A percentile compares a stretch with the other conserved stretches of the same genome.
phyloP scores from a whole-genome alignment of 2,113 vertebrate genomes.

The Orcinus orca region DNA sequence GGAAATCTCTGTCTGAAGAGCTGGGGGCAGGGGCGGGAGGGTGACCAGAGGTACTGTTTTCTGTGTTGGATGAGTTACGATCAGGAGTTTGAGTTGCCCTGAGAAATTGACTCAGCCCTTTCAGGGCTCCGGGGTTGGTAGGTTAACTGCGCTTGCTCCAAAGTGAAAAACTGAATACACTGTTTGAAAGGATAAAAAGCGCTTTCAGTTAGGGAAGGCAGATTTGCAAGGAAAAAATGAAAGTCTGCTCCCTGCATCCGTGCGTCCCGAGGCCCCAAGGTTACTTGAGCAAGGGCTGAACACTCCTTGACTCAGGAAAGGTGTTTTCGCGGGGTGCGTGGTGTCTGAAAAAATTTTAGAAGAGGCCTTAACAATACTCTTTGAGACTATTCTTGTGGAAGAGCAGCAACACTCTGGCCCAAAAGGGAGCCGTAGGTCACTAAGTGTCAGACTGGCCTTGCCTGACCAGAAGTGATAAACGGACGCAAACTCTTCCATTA shows the following conservation, averaged over 20 bases:
- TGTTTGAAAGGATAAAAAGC: background rate
- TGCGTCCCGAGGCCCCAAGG: background rate
- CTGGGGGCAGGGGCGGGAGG: background rate
- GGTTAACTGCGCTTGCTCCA: background rate
- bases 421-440: accelerated
- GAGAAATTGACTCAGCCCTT: background rate
- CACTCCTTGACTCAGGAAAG: background rate
- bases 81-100: background rate
- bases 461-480: background rate
- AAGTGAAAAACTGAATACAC: background rate
- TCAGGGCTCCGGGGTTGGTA: background rate
- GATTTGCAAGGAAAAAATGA: background rate
- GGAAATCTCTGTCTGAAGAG: conserved; percentile 73
- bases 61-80: background rate
- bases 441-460: background rate
- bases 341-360: background rate
- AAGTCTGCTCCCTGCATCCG: accelerated
- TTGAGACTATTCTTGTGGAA: background rate
- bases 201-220: background rate
- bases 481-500: background rate
- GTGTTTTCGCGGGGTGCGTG: background rate
- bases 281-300: background rate
- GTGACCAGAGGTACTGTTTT: background rate
- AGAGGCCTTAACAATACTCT: accelerated
- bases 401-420: background rate